Conservation (phyloP, 2,113 vertebrate genomes). For the Trogon melanurus region DNA sequence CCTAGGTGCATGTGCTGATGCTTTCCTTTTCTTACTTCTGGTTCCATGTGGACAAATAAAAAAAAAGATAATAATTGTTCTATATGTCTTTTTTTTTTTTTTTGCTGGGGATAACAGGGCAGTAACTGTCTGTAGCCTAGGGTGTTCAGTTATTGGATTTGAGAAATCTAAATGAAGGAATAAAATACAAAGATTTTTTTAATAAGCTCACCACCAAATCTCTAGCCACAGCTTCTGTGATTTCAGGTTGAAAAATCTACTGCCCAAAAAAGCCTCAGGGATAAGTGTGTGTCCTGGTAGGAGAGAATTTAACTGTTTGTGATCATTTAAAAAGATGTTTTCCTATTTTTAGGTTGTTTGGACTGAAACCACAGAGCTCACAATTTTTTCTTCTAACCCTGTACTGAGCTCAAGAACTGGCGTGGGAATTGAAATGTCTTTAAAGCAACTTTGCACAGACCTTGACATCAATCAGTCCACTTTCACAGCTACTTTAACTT, state of each 20-base stretch:
- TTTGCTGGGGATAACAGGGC: background rate
- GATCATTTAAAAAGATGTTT: background rate
- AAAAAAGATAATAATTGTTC: background rate
- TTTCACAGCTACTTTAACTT: background rate
- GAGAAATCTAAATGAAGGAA: constrained; percentile 18
- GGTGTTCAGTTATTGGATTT: background rate
- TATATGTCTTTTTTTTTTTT: background rate
- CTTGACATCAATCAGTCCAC: background rate
- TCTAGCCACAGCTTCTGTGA: background rate
- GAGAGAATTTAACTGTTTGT: background rate
- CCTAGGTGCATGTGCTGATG: background rate
- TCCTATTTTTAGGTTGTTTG: background rate
- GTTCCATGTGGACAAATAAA: background rate
- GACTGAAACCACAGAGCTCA: background rate
- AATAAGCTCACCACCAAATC: background rate
- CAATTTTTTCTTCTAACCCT: background rate
- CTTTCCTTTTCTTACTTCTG: background rate
- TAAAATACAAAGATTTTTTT: constrained; percentile 6
- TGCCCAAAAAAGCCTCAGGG: background rate
- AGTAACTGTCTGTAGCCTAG: background rate
- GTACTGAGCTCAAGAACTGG: background rate
- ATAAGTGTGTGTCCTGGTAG: background rate
- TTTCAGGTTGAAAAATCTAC: background rate
- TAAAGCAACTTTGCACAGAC: background rate
- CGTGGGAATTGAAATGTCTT: background rate